phyloP scores from a whole-genome alignment of 2,888 invertebrate genomes.

The Drosophila picticornis region DNA sequence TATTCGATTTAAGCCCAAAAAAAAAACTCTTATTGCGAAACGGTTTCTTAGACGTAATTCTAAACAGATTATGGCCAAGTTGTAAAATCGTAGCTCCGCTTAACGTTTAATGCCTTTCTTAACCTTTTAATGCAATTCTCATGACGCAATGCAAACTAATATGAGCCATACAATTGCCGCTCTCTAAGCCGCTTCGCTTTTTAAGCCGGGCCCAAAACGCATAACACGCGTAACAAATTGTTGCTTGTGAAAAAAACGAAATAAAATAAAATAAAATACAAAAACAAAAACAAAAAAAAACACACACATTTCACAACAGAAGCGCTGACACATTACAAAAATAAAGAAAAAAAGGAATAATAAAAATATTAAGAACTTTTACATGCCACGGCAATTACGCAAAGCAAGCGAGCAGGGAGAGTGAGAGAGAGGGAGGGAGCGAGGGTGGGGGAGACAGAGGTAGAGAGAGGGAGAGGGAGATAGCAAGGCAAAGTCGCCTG shows the following conservation, averaged over 20 bases:
- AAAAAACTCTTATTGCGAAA: neutral
- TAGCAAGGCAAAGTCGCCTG: slow-evolving; percentile 45
- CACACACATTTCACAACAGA: slow-evolving; percentile 55
- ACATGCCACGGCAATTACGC: slow-evolving; percentile 49
- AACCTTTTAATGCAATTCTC: slow-evolving; percentile 19
- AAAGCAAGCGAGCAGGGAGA: slow-evolving; percentile 3
- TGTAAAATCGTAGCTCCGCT: neutral
- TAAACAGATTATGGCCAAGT: neutral
- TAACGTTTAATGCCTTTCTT: neutral
- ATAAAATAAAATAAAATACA: neutral
- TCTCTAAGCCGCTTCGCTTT: slow-evolving; percentile 6
- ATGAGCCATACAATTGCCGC: slow-evolving; percentile 16
- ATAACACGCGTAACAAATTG: slow-evolving; percentile 62
- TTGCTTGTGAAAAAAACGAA: slow-evolving; percentile 5
- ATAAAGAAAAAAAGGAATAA: neutral
- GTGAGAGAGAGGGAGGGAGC: neutral
- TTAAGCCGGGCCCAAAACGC: slow-evolving; percentile 9
- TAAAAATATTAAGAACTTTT: slow-evolving; percentile 35
- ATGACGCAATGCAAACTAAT: slow-evolving; percentile 21
- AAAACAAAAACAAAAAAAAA: neutral
- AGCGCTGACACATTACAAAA: slow-evolving; percentile 59
- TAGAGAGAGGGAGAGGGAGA: neutral
- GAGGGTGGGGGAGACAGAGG: neutral
- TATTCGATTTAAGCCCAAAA: neutral
- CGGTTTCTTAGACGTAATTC: neutral